Evolutionary conservation across 30 jellyfish, hydroid and myxozoan genomes (phyloP).

Genomic region (Chironex yamaguchii): DNA sequence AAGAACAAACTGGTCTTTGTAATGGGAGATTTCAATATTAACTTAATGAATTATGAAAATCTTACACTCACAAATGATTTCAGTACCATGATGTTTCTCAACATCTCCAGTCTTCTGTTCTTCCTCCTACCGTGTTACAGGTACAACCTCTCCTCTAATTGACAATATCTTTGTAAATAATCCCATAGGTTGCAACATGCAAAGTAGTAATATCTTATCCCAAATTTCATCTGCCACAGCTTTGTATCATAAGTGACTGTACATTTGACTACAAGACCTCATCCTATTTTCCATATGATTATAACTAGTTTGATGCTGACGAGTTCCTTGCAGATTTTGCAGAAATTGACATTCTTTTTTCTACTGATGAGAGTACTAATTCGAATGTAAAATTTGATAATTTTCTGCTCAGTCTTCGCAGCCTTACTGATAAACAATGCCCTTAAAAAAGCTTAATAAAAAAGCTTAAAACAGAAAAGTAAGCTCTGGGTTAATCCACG

Average conservation of each 20-base stretch:
- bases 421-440: constrained; percentile 33
- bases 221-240: constrained; percentile 49
- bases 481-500: background rate
- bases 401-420: background rate
- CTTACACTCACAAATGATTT: constrained; percentile 31
- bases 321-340: constrained; percentile 44
- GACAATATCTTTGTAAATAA: constrained; percentile 27
- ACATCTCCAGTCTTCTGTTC: constrained; percentile 49
- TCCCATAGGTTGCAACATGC: constrained; percentile 37
- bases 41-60: constrained; percentile 27
- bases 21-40: background rate
- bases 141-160: constrained; percentile 42
- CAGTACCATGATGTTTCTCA: constrained; percentile 55
- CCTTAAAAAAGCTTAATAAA: constrained; percentile 13
- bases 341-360: background rate
- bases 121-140: constrained; percentile 63
- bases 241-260: constrained; percentile 13
- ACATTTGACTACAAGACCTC: constrained; percentile 24
- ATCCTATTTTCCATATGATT: constrained; percentile 25
- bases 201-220: constrained; percentile 48
- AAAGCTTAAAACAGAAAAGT: background rate
- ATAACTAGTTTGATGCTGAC: constrained; percentile 33
- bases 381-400: constrained; percentile 8
- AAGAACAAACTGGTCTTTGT: too few species aligned
- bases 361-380: background rate